Evolutionary conservation across 2,113 vertebrate genomes (phyloP), one percentile per base, ranked within the genome.

Genomic region (Chlorodrepanis virens): DNA sequence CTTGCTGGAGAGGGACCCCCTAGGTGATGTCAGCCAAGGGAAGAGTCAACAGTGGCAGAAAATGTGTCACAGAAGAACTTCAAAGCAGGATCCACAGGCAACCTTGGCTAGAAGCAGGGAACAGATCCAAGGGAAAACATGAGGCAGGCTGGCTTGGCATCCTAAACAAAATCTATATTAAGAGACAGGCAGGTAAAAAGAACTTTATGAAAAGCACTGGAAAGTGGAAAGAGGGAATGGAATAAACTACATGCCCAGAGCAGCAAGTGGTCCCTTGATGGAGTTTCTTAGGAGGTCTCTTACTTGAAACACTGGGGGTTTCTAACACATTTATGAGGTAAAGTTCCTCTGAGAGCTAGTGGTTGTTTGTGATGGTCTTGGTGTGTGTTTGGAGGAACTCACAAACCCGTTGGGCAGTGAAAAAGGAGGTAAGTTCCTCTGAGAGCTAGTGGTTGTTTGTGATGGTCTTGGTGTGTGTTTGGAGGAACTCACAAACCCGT

Each of bases 71-170:
- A 65, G 71, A 33, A 64, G 71, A 71, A 54, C 94, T 93, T 96
- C 78, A 92, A 97, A 95, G 79, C 50, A 40, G 81, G 90, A 95
- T 78, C 85, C 22, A 6, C 79, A 95, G 70, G 71, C 88, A 96
- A 35, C 74, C 39, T 94, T 76, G 82, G 54, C 50, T 29, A 40
- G 70, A 40, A 96, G 61, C 57, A 81, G 87, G 86, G 91, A 95
- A 87, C 19, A 7, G 65, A 53, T 59, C 85, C 92, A 94, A 85
- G 83, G 90, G 95, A 95, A 97, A 97, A 94, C 92, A 94, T 96
- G 95, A 97, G 90, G 80, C 90, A 81, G 87, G 33, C 77, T 64
- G 56, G 40, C 83, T 94, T 89, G 83, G 91, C 86, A 82, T 94
- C 94, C 88, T 84, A 64, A 83, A 81, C 29, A 80, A 82, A 93